Percentiles rank a stretch among this genome's conserved stretches.
Evolutionary conservation across 2,797 vertebrate genomes (phyloP).

Genomic region (Acomys russatus): DNA sequence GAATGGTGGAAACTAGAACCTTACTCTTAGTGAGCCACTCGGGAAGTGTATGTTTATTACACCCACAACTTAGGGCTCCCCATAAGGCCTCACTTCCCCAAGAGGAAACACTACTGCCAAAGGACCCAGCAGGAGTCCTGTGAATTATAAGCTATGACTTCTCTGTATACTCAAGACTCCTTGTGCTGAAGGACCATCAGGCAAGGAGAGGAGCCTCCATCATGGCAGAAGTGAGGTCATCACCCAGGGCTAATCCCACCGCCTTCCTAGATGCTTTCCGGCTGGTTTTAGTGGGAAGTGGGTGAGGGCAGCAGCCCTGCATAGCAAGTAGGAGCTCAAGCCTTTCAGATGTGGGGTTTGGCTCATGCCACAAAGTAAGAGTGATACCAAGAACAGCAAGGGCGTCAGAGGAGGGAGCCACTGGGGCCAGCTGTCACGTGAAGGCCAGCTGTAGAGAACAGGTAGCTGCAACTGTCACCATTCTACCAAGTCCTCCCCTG

Average conservation of each 20-base stretch:
- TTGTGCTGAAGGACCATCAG: background rate
- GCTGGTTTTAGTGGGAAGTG: background rate
- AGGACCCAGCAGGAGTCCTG: background rate
- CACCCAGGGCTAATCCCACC: background rate
- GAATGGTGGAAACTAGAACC: background rate
- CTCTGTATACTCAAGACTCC: background rate
- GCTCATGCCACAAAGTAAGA: background rate
- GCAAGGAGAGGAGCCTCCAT: background rate
- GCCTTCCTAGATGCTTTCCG: background rate
- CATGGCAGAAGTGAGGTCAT: background rate
- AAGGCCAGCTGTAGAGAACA: background rate
- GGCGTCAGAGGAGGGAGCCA: background rate
- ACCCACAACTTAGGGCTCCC: background rate
- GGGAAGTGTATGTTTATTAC: background rate
- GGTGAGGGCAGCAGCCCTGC: background rate
- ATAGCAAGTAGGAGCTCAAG: background rate
- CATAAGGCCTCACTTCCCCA: background rate
- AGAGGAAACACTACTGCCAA: conserved; percentile 5
- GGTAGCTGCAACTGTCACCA: no score
- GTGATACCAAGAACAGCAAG: background rate
- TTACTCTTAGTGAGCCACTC: background rate
- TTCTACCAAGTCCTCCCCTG: background rate
- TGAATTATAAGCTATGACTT: background rate
- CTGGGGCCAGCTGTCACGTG: background rate
- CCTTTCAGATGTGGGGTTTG: no score